These are phyloP conservation scores for Patella depressa DNA, from an alignment of 2,888 invertebrate genomes.

Conservation along the genomic window DNA sequence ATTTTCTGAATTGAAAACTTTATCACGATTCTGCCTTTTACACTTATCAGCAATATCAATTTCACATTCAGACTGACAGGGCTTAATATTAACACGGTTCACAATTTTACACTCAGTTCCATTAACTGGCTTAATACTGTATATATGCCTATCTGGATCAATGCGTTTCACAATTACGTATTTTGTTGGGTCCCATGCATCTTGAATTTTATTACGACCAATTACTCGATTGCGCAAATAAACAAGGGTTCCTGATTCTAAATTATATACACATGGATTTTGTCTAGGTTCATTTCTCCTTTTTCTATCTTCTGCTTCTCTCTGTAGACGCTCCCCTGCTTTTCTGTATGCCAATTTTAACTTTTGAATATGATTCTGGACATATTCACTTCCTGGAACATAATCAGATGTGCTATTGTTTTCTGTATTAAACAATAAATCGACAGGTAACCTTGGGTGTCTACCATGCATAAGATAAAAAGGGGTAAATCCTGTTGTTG, in stretches of 20 bases:
- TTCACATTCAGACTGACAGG: not conserved
- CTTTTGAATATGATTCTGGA: not conserved
- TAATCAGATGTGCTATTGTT: slow-evolving; percentile 23
- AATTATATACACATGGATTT: not conserved
- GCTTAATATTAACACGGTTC: not conserved
- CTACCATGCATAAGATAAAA: slow-evolving; percentile 28
- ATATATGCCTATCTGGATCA: not conserved
- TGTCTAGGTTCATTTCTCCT: not conserved
- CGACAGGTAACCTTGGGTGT: slow-evolving; percentile 28
- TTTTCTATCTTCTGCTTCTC: not conserved
- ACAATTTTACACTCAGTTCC: not conserved
- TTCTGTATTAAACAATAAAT: slow-evolving; percentile 16
- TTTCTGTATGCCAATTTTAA: not conserved
- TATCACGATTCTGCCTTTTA: not conserved
- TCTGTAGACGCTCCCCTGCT: slow-evolving; percentile 1
- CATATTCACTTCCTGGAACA: not conserved
- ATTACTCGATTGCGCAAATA: slow-evolving; percentile 3
- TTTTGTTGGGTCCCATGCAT: not conserved
- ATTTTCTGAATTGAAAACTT: not conserved
- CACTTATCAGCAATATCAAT: not conserved
- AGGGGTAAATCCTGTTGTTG: slow-evolving; percentile 23
- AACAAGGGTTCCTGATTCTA: not conserved
- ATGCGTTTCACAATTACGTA: not conserved
- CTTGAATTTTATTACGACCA: not conserved
- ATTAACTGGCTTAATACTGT: not conserved